phyloP scores from a whole-genome alignment of 2,888 invertebrate genomes.

The Mimas tiliae region DNA sequence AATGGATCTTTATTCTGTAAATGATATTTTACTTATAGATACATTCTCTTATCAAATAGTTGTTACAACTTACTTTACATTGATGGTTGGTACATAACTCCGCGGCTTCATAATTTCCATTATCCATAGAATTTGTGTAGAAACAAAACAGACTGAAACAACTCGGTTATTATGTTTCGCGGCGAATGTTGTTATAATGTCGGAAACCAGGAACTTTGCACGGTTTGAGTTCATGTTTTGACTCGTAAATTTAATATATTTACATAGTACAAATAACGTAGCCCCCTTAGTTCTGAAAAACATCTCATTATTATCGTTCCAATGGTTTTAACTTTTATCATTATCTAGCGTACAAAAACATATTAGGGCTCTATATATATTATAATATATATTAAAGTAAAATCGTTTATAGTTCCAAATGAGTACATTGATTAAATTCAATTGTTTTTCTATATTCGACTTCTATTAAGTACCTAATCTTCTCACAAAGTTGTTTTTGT shows the following conservation, averaged over 20 bases:
- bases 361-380: neutral
- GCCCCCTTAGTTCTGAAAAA: constrained; percentile 34
- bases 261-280: constrained; percentile 41
- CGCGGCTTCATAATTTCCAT: constrained; percentile 43
- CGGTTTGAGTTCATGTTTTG: constrained; percentile 46
- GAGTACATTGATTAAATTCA: no score
- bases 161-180: constrained; percentile 51
- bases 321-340: neutral
- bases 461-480: no score
- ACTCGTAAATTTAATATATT: constrained; percentile 49
- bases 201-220: constrained; percentile 49
- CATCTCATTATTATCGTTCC: neutral
- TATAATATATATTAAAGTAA: no score
- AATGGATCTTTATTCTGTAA: no score
- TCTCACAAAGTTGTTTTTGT: no score
- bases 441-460: no score
- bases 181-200: constrained; percentile 54
- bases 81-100: constrained; percentile 33
- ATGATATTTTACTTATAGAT: no score
- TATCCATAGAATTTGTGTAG: constrained; percentile 49
- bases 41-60: constrained; percentile 23
- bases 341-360: neutral
- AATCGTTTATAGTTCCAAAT: no score
- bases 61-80: constrained; percentile 28
- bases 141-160: constrained; percentile 54